A percentile compares a stretch with the other conserved stretches of the same genome.
These are phyloP conservation scores for Danio albolineatus DNA, from an alignment of 2,797 vertebrate species.

Conservation along the genomic window DNA sequence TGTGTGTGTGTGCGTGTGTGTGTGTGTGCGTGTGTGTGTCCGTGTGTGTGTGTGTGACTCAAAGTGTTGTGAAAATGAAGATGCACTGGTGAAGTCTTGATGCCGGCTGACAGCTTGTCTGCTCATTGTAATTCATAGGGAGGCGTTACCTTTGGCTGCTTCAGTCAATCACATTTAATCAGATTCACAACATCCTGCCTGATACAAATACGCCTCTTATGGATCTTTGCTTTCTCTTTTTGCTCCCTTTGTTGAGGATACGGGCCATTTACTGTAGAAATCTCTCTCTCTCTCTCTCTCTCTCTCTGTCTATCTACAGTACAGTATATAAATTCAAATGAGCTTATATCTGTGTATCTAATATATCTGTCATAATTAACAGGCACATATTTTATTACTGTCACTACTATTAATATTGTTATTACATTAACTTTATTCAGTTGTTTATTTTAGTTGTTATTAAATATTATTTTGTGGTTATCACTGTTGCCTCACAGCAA, in stretches of 20 bases:
- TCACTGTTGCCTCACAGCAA: too few relatives aligned
- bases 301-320: too few relatives aligned
- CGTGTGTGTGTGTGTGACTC: not conserved
- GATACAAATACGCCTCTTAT: not conserved
- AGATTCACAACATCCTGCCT: not conserved
- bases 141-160: slow-evolving; percentile 32
- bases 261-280: not conserved
- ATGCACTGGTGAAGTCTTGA: not conserved
- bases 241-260: not conserved
- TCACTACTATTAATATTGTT: too few relatives aligned
- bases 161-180: slow-evolving; percentile 29
- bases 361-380: too few relatives aligned
- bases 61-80: slow-evolving; percentile 1
- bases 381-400: too few relatives aligned
- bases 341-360: too few relatives aligned
- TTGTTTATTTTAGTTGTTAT: too few relatives aligned
- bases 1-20: not conserved
- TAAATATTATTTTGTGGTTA: too few relatives aligned
- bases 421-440: too few relatives aligned
- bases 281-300: too few relatives aligned
- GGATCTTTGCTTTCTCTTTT: not conserved
- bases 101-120: slow-evolving; percentile 30
- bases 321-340: too few relatives aligned
- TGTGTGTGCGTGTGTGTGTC: too few relatives aligned
- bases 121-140: slow-evolving; percentile 27